Conservation (phyloP, 2,113 vertebrate species). For the Heterocephalus glaber region DNA sequence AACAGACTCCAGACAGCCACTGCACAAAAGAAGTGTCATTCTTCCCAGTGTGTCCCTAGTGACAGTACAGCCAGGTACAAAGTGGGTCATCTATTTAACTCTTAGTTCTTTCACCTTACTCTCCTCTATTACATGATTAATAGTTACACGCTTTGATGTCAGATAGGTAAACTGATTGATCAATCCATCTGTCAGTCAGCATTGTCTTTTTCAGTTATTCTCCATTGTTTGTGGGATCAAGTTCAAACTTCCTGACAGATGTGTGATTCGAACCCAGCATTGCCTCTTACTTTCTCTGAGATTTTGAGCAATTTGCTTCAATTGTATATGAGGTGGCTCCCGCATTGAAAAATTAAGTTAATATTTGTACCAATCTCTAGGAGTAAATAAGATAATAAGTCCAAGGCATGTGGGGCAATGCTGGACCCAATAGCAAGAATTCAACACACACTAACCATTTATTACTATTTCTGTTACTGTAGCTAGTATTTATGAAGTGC, state of each 20-base stretch:
- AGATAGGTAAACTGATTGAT: not conserved
- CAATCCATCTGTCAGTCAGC: not conserved
- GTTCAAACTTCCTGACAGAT: not conserved
- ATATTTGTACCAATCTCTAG: not conserved
- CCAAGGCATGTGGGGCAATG: not conserved
- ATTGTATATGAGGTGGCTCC: not conserved
- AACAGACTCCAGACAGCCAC: not conserved
- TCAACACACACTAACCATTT: not conserved
- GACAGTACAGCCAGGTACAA: not conserved
- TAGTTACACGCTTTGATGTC: not conserved
- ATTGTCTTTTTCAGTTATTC: not conserved
- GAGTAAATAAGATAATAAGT: not conserved
- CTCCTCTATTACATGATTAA: not conserved
- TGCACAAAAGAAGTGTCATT: not conserved
- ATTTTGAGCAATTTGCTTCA: not conserved
- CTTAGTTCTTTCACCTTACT: not conserved
- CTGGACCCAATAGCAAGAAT: not conserved
- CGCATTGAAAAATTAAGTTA: not conserved
- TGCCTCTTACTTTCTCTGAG: not conserved
- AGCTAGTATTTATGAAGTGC: not conserved
- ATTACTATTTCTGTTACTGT: not conserved
- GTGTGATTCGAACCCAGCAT: constrained; percentile 9
- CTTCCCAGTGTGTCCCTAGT: not conserved
- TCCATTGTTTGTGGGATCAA: not conserved
- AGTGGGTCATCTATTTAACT: not conserved